A percentile compares a stretch with the other conserved stretches of the same genome.
phyloP scores from a whole-genome alignment of 1,140 invertebrate species.

The Lerema accius region DNA sequence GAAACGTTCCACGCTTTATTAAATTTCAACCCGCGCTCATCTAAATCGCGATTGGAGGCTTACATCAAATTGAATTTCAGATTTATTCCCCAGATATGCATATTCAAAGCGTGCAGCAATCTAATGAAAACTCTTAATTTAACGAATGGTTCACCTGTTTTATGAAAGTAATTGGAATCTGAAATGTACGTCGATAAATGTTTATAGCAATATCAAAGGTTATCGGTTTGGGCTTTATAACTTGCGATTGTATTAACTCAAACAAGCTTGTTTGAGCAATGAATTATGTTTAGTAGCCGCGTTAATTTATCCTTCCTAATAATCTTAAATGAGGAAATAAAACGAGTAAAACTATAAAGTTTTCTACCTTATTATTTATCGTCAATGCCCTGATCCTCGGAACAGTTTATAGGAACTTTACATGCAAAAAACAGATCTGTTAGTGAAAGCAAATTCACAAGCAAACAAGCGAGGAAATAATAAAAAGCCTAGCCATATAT shows the following conservation, averaged over 20 bases:
- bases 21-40: slow-evolving; percentile 44
- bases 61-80: slow-evolving; percentile 47
- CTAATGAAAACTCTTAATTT: slow-evolving; percentile 7
- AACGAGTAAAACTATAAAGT: too few relatives aligned
- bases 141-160: slow-evolving; percentile 3
- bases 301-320: too few relatives aligned
- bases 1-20: slow-evolving; percentile 48
- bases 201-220: too few relatives aligned
- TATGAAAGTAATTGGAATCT: background rate
- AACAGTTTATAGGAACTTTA: slow-evolving; percentile 8
- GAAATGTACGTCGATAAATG: background rate
- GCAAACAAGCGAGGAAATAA: slow-evolving; percentile 6
- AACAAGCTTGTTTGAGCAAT: too few relatives aligned
- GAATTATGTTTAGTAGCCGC: too few relatives aligned
- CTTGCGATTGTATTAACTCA: too few relatives aligned
- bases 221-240: too few relatives aligned
- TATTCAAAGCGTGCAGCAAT: slow-evolving; percentile 20
- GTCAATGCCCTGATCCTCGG: too few relatives aligned
- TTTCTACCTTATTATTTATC: too few relatives aligned
- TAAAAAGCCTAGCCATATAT: slow-evolving; percentile 33
- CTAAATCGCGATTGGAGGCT: slow-evolving; percentile 43
- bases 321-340: too few relatives aligned
- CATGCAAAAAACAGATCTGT: slow-evolving; percentile 36
- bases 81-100: slow-evolving; percentile 44
- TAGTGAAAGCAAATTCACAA: background rate